Evolutionary conservation across 2,888 invertebrate species (phyloP).

Genomic region (Nineta flava): DNA sequence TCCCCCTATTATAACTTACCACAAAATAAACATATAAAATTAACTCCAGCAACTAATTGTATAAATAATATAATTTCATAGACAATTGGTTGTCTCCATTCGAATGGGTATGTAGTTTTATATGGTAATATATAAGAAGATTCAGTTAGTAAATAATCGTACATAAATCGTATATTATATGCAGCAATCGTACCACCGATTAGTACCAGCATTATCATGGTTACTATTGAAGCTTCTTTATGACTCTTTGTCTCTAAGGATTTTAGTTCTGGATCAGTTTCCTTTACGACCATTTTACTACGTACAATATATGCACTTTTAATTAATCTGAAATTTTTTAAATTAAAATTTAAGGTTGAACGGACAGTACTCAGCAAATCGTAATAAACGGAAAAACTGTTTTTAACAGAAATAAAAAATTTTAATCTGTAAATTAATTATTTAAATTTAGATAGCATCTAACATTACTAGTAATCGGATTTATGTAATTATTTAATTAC

Average conservation of each 20-base stretch:
- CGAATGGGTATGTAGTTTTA: background rate
- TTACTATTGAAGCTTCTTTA: background rate
- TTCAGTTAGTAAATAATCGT: background rate
- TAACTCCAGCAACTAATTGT: background rate
- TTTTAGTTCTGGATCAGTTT: background rate
- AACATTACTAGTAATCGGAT: too few relatives aligned
- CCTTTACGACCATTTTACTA: background rate
- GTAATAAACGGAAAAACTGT: too few relatives aligned
- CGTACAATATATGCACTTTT: background rate
- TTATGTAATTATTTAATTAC: too few relatives aligned
- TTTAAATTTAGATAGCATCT: too few relatives aligned
- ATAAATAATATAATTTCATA: background rate
- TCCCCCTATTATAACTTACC: too few relatives aligned
- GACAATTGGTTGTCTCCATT: background rate
- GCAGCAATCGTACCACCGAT: background rate
- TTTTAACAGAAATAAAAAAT: too few relatives aligned
- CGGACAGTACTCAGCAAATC: too few relatives aligned
- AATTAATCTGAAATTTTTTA: background rate
- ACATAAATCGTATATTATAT: background rate
- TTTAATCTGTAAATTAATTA: too few relatives aligned
- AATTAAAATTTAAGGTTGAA: too few relatives aligned
- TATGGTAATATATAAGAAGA: background rate
- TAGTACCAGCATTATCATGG: background rate
- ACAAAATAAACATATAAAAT: background rate
- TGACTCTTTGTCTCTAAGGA: background rate